Evolutionary conservation across 2,797 vertebrate genomes (phyloP).

Genomic region (Cuniculus paca): DNA sequence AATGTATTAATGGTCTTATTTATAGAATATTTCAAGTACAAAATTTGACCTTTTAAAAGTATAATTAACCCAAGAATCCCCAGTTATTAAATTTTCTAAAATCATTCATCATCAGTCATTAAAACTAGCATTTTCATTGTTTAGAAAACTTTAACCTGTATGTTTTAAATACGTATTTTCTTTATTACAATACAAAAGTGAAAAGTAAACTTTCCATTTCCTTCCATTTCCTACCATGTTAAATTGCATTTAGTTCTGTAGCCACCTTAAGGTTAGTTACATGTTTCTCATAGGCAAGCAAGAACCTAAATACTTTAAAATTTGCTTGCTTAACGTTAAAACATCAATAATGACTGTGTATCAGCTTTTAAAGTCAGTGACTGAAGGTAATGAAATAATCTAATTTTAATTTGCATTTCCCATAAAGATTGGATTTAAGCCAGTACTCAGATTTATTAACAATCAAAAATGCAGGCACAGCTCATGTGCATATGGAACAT

Average conservation of each 20-base stretch:
- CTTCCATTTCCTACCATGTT: not conserved
- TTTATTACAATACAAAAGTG: not conserved
- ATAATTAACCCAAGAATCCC: not conserved
- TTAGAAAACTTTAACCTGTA: not conserved
- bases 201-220: not conserved
- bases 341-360: constrained; percentile 71
- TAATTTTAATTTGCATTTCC: constrained; percentile 85
- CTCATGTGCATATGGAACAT: constrained; percentile 87
- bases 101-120: not conserved
- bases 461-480: constrained; percentile 86
- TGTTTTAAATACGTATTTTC: not conserved
- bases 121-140: not conserved
- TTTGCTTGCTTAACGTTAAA: constrained; percentile 69
- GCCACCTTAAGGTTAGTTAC: not conserved
- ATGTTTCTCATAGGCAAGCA: constrained; percentile 57
- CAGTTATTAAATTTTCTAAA: not conserved
- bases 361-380: constrained; percentile 84
- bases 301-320: constrained; percentile 69
- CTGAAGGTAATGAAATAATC: constrained; percentile 84
- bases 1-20: not conserved
- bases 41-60: not conserved
- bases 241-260: constrained; percentile 51
- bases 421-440: constrained; percentile 84
- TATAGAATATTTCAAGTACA: not conserved
- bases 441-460: constrained; percentile 87